Conservation (phyloP, 2,888 invertebrate species). For the Agonopterix subpropinquella region DNA sequence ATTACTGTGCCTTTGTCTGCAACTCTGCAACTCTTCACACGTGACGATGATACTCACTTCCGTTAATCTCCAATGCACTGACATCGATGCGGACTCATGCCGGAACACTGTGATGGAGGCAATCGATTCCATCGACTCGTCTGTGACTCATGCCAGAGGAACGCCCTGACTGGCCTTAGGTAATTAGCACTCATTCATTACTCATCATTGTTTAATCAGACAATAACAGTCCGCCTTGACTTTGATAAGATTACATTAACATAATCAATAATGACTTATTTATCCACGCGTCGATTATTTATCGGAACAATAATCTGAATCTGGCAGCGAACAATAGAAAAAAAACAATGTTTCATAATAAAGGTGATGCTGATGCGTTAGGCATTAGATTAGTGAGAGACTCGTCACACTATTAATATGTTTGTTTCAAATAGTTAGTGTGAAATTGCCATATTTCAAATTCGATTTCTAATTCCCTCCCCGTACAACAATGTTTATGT, state of each 20-base stretch:
- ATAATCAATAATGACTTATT: conserved; percentile 7
- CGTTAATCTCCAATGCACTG: conserved; percentile 22
- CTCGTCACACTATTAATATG: no score
- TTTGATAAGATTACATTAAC: conserved; percentile 18
- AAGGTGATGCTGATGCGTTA: no score
- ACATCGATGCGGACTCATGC: conserved; percentile 29
- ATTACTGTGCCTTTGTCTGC: conserved; percentile 8
- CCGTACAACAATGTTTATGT: no score
- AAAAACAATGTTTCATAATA: no score
- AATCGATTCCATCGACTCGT: conserved; percentile 30
- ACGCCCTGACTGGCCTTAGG: conserved; percentile 55
- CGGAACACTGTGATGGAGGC: conserved; percentile 35
- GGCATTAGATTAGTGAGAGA: no score
- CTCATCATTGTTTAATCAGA: conserved; percentile 55
- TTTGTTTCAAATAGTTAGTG: no score
- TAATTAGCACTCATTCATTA: conserved; percentile 63
- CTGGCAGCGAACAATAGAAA: no score
- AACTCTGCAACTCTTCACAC: conserved; percentile 22
- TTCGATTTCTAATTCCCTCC: no score
- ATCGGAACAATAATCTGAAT: no score
- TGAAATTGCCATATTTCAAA: no score
- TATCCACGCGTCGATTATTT: no score
- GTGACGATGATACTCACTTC: conserved; percentile 23
- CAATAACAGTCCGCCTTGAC: conserved; percentile 7
- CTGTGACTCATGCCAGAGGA: conserved; percentile 55